Evolutionary conservation across 2,888 invertebrate genomes (phyloP).

Genomic region (Spodoptera picta): DNA sequence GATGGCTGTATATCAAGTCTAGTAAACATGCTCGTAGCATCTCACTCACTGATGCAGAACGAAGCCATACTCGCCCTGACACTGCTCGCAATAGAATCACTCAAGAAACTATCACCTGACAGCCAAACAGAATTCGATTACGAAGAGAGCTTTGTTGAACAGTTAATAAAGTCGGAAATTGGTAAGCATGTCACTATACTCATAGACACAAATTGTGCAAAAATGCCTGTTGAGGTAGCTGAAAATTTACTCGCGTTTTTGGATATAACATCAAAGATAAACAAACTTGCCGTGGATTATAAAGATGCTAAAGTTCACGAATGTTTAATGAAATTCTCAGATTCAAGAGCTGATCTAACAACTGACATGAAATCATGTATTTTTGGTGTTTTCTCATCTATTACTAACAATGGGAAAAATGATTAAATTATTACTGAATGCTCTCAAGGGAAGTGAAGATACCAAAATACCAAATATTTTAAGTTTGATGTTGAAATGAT

Average conservation of each 20-base stretch:
- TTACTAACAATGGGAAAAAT: slow-evolving; percentile 63
- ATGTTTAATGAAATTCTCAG: slow-evolving; percentile 73
- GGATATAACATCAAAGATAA: slow-evolving; percentile 79
- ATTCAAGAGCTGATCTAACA: slow-evolving; percentile 73
- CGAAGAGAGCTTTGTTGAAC: slow-evolving; percentile 70
- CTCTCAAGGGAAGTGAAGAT: background rate
- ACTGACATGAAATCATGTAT: slow-evolving; percentile 70
- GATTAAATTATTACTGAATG: slow-evolving; percentile 30
- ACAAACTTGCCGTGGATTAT: slow-evolving; percentile 73
- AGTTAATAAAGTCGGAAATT: slow-evolving; percentile 85
- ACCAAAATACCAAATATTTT: slow-evolving; percentile 37
- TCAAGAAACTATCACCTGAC: slow-evolving; percentile 62
- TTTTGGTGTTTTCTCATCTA: slow-evolving; percentile 61
- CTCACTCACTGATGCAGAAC: slow-evolving; percentile 96
- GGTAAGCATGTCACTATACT: slow-evolving; percentile 85
- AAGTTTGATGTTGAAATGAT: slow-evolving; percentile 4
- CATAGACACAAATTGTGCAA: slow-evolving; percentile 82
- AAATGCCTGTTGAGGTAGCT: slow-evolving; percentile 84
- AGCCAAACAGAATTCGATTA: slow-evolving; percentile 63
- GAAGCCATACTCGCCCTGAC: slow-evolving; percentile 93
- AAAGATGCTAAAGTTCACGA: slow-evolving; percentile 75
- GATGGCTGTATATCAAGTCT: slow-evolving; percentile 92
- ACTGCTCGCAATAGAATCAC: slow-evolving; percentile 84
- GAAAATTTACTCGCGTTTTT: slow-evolving; percentile 86
- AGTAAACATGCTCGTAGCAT: slow-evolving; percentile 94